Conservation (phyloP, 2,797 vertebrate species). For the Melanogrammus aeglefinus region DNA sequence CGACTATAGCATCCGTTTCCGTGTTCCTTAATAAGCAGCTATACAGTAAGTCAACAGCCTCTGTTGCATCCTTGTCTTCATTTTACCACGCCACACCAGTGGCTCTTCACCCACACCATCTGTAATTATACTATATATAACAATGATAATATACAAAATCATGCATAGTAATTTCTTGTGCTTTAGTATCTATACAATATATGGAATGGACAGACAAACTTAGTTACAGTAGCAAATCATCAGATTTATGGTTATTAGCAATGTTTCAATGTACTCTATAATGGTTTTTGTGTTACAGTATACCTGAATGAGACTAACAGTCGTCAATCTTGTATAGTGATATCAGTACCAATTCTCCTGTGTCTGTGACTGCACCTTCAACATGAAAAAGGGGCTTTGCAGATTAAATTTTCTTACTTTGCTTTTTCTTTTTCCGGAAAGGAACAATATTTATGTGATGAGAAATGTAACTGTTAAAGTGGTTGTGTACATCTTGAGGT, state of each 20-base stretch:
- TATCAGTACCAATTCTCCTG: slow-evolving; percentile 78
- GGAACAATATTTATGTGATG: slow-evolving; percentile 72
- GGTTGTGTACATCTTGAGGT: slow-evolving; percentile 78
- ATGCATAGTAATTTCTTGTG: slow-evolving; percentile 81
- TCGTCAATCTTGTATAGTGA: slow-evolving; percentile 79
- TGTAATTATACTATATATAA: slow-evolving; percentile 80
- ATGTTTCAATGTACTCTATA: slow-evolving; percentile 78
- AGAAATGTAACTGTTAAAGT: slow-evolving; percentile 78
- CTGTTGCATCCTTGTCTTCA: slow-evolving; percentile 63
- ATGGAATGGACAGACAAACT: slow-evolving; percentile 85
- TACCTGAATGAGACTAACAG: slow-evolving; percentile 74
- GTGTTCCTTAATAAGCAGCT: slow-evolving; percentile 43
- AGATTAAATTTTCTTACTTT: slow-evolving; percentile 52
- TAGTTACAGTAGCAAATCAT: slow-evolving; percentile 85
- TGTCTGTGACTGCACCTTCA: slow-evolving; percentile 68
- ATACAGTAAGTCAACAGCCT: slow-evolving; percentile 57
- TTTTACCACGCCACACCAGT: slow-evolving; percentile 72
- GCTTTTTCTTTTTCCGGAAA: slow-evolving; percentile 48
- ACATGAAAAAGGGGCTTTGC: slow-evolving; percentile 52
- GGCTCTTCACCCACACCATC: slow-evolving; percentile 68
- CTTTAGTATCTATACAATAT: slow-evolving; percentile 84
- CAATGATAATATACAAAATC: slow-evolving; percentile 77
- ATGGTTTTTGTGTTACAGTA: slow-evolving; percentile 84
- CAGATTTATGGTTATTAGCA: slow-evolving; percentile 77
- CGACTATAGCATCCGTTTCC: slow-evolving; percentile 41